A percentile compares a stretch with the other conserved stretches of the same genome.
These are phyloP conservation scores for Syrrhaptes paradoxus DNA, from an alignment of 2,113 vertebrate species.

Conservation along the genomic window DNA sequence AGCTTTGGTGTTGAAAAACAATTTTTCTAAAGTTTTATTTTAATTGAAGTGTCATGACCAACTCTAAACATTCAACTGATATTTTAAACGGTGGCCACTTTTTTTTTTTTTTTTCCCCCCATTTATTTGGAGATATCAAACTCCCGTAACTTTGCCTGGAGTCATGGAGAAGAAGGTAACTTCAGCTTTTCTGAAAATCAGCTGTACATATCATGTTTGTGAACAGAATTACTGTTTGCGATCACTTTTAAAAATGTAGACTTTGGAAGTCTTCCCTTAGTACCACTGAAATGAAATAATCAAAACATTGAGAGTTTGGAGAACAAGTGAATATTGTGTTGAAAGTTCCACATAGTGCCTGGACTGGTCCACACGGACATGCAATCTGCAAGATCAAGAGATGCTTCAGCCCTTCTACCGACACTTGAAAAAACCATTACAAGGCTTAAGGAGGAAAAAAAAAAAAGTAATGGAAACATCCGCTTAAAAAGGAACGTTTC, in stretches of 20 bases:
- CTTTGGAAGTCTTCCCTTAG: slow-evolving; percentile 10
- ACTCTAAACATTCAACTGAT: not conserved
- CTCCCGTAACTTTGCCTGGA: not conserved
- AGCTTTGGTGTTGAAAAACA: not conserved
- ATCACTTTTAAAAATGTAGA: not conserved
- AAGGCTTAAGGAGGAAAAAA: slow-evolving; percentile 76
- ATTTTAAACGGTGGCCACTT: not conserved
- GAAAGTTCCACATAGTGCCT: slow-evolving; percentile 52
- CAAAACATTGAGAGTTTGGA: not conserved
- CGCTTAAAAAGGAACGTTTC: slow-evolving; percentile 72
- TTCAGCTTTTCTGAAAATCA: slow-evolving; percentile 4
- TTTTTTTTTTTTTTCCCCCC: not conserved
- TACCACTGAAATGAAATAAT: slow-evolving; percentile 10
- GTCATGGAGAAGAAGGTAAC: not conserved
- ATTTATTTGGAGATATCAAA: not conserved
- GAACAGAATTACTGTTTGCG: not conserved
- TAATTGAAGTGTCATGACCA: not conserved
- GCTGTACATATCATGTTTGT: not conserved
- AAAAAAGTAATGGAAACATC: slow-evolving; percentile 81
- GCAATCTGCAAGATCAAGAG: slow-evolving; percentile 71
- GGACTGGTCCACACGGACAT: slow-evolving; percentile 13
- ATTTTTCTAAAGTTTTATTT: not conserved
- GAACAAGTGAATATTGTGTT: slow-evolving; percentile 60
- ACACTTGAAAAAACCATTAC: slow-evolving; percentile 74
- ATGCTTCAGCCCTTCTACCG: slow-evolving; percentile 73